Evolutionary conservation across 2,113 vertebrate species (phyloP).

Genomic region (Menura novaehollandiae): DNA sequence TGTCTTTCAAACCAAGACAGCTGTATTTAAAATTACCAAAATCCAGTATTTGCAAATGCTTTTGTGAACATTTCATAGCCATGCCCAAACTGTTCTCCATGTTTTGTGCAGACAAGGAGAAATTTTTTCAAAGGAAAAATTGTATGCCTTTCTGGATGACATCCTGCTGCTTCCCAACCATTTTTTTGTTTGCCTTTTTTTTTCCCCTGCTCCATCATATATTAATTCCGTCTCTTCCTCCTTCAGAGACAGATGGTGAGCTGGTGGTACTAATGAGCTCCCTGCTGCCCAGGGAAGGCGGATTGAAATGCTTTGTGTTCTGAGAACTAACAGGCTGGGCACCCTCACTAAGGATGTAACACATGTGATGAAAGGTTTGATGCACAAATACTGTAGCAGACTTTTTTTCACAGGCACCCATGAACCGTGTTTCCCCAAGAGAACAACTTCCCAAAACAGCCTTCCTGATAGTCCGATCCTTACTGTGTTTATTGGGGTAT

Average conservation of each 20-base stretch:
- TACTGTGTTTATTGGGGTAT: neutral
- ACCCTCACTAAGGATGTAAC: neutral
- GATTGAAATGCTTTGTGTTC: constrained; percentile 44
- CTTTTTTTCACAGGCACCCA: constrained; percentile 11
- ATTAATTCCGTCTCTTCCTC: constrained; percentile 9
- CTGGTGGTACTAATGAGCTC: constrained; percentile 35
- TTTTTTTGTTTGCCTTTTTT: neutral
- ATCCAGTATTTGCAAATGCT: neutral
- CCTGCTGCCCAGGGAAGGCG: constrained; percentile 46
- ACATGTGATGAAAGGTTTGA: neutral
- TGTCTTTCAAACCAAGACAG: no score
- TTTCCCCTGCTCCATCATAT: neutral
- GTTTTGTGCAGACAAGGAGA: neutral
- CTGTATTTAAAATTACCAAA: neutral
- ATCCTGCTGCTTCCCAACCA: constrained; percentile 5
- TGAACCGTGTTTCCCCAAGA: neutral
- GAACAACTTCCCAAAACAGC: neutral
- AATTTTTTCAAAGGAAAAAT: constrained; percentile 1
- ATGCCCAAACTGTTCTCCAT: neutral
- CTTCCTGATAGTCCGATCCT: neutral
- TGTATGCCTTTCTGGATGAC: neutral
- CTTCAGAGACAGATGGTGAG: constrained; percentile 60
- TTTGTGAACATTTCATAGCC: neutral
- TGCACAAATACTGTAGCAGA: neutral
- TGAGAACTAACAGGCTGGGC: constrained; percentile 22